Conservation (phyloP, 2,797 vertebrate genomes). For the Muscicapa comitata region DNA sequence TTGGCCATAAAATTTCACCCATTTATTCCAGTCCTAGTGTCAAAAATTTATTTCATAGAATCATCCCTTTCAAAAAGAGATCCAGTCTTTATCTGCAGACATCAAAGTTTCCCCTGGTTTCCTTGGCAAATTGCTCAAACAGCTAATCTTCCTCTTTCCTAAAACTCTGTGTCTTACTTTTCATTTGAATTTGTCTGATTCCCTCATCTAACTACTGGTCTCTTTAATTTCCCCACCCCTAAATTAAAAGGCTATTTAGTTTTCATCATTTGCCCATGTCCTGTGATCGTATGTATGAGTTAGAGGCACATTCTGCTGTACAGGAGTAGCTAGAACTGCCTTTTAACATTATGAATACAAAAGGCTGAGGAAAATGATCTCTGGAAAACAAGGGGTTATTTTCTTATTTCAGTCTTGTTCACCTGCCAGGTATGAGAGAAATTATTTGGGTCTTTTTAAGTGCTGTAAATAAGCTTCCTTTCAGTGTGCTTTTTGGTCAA, state of each 20-base stretch:
- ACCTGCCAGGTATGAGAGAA: not conserved
- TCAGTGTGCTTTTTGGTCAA: not conserved
- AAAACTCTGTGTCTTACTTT: not conserved
- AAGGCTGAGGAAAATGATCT: not conserved
- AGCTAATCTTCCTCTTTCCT: not conserved
- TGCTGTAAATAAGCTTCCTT: not conserved
- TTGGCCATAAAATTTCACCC: not conserved
- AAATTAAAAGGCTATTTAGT: not conserved
- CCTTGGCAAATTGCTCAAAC: not conserved
- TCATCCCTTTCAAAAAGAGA: not conserved
- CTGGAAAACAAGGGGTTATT: not conserved
- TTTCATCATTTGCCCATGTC: not conserved
- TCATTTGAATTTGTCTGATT: not conserved
- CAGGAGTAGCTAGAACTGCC: not conserved
- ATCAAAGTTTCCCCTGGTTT: not conserved
- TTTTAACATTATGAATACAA: not conserved
- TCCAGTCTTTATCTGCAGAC: not conserved
- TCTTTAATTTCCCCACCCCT: not conserved
- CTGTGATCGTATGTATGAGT: not conserved
- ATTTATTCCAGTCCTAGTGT: not conserved
- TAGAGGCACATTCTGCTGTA: not conserved
- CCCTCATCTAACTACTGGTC: not conserved
- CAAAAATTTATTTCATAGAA: not conserved
- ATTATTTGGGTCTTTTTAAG: not conserved
- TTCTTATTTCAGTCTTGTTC: not conserved